Conservation (phyloP, 1,140 invertebrate genomes). For the Ips typographus region DNA sequence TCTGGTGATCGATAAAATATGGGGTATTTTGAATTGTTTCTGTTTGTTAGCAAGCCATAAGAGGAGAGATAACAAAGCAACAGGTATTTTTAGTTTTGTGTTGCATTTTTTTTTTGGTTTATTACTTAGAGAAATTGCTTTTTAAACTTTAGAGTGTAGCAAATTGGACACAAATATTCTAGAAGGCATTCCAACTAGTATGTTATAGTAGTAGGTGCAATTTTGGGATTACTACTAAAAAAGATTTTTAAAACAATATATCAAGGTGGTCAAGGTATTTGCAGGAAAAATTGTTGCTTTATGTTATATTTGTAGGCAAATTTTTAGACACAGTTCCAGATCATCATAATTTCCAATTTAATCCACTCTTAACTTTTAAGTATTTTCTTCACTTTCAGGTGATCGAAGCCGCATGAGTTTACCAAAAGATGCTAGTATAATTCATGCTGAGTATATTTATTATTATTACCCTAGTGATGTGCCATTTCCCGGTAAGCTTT, state of each 20-base stretch:
- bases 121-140: neutral
- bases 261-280: too few species aligned
- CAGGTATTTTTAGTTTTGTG: conserved; percentile 37
- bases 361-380: too few species aligned
- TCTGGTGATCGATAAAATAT: too few species aligned
- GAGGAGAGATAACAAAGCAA: conserved; percentile 53
- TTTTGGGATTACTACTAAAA: too few species aligned
- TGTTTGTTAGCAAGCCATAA: conserved; percentile 55
- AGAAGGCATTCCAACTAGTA: too few species aligned
- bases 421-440: conserved; percentile 82
- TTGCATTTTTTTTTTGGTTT: conserved; percentile 6
- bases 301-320: too few species aligned
- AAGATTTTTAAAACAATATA: too few species aligned
- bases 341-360: too few species aligned
- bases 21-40: conserved; percentile 7
- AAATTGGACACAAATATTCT: neutral
- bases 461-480: conserved; percentile 96
- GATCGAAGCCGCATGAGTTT: conserved; percentile 82
- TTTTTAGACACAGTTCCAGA: too few species aligned
- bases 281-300: too few species aligned
- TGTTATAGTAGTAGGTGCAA: too few species aligned
- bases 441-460: conserved; percentile 95
- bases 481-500: conserved; percentile 81
- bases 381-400: conserved; percentile 55
- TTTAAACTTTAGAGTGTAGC: neutral